Base-by-base conservation (phyloP, 2,113 vertebrate species). In the Empidonax traillii region DNA sequence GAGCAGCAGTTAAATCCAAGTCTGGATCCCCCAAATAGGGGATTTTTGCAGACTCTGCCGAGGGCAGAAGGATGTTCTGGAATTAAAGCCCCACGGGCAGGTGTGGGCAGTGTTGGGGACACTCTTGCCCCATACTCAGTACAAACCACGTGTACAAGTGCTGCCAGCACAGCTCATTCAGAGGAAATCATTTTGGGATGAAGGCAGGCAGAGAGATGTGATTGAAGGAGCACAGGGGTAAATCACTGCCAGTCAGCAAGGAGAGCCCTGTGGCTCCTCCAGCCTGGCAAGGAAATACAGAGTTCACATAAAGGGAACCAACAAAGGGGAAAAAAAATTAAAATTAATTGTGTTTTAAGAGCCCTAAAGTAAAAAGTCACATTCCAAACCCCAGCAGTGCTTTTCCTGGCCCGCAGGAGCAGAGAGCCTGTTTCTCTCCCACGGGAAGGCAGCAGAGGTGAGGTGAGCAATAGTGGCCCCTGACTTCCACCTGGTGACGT, bases 401-500 rank as follows among this genome's bases (percentile, higher is more conserved):
- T 69, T 69, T 84, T 20, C 3, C 3, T 30, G 37, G 30, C 31
- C 47, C 21, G 4, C 1, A 6, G 75, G 51, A 56, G 37, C 43
- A 55, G 14, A n/a, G 51, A 76, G 43, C 6, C 10, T 2, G 0
- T 9, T 63, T 39, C 7, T 24, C 18, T 85, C 47, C 76, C 76
- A 24, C 7, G 6, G 7, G 39, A 28, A 80, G 28, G 61, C 71
- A 59, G 71, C 44, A 72, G 67, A 89, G 46, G 53, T 47, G 67
- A 52, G 0, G 0, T 69, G 78, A 73, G 72, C 47, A 33, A 20
- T 0, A 0, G 14, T 5, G 44, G 66, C 87, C 92, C 24, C 92
- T 31, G 55, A 63, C 68, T 85, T 92, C 95, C 92, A 90, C 90
- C 90, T 87, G 74, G 61, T 67, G 74, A 90, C 4, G 19, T 81